Base-by-base conservation (phyloP, 2,888 invertebrate species). In the Hemithea aestivaria region DNA sequence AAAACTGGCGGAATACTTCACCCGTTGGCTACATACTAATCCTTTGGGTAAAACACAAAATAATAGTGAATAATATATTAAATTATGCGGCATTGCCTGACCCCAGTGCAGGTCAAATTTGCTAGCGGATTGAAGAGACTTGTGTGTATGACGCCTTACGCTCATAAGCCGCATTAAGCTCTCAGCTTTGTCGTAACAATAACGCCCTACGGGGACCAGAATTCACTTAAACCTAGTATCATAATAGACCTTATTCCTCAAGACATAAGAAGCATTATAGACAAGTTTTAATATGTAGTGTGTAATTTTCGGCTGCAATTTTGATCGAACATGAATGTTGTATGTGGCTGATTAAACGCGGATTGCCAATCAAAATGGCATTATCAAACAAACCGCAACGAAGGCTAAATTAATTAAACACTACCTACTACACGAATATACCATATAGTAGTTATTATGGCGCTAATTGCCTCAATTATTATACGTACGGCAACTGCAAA, bases 281-380 rank as follows among this genome's bases (percentile, higher is more conserved):
- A 39, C 35, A n/a, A 34, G 34, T 40, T 36, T 37, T 25, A 46
- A 46, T 30, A 38, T 50, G 9, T 11, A 22, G 27, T 33, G 36
- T 36, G 41, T 45, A 38, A 50, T 53, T 53, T 48, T 42, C 36
- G 36, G 40, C 24, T 46, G 41, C 41, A 40, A 47, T 46, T 40
- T 42, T 10, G 44, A 41, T 44, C 35, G 31, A 41, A 33, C 41
- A 35, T 25, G 27, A 45, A 49, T 32, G 39, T 43, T 40, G 38
- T 46, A 26, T 38, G 39, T 28, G 41, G 23, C 45, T 52, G 43
- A 47, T 52, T 52, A 52, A 40, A 40, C 40, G 38, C 28, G 35
- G 35, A 45, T 50, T 48, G 45, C 49, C 49, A 53, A 53, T 53
- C 44, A 50, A 50, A 50, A 40, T 39, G 40, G 48, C 40, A 48